Evolutionary conservation across 2,113 vertebrate species (phyloP), one percentile per base, ranked within the genome.

Genomic region (Silurus meridionalis): DNA sequence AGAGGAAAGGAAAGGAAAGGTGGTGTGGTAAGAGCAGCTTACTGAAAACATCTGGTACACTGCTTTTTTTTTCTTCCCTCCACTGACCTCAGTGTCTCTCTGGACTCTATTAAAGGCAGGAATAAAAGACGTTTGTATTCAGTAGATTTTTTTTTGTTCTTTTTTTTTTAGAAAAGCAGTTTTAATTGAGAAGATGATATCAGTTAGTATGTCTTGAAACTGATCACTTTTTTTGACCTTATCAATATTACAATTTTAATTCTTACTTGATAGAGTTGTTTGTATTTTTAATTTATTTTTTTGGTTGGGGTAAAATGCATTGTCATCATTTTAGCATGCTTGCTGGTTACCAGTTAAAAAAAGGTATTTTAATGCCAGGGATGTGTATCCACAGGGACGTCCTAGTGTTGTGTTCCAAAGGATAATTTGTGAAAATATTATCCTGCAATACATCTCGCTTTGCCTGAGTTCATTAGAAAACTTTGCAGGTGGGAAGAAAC

Each of bases 1-100:
- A 78, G 25, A 82, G 58, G 9, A 71, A 83, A 64, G 58, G 9
- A 71, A 83, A 64, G 58, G 37, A 85, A 71, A 87, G 66, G 9
- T 50, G 74, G 28, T 6, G 17, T 67, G n/a, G 80, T 8, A 89
- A 69, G 79, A 48, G 14, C 64, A 25, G 53, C 67, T 79, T 53
- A 63, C 66, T 64, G 48, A 74, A 61, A 66, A 13, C 63, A 46
- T 46, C 23, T 79, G 66, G 61, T 67, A 72, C 57, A 37, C 13
- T 0, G 15, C 37, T 37, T 37, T 37, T 37, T 37, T 37, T 37
- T 37, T 85, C 37, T 67, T 64, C 13, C 58, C 83, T 86, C 80
- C 53, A 50, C 13, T 19, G 14, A 69, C 61, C 66, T 69, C 63
- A 55, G 7, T 21, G 28, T 81, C 58, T 53, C 58, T 55, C 71